A percentile compares a stretch with the other conserved stretches of the same genome.
phyloP scores from a whole-genome alignment of 2,113 vertebrate genomes.

The Osmerus eperlanus region DNA sequence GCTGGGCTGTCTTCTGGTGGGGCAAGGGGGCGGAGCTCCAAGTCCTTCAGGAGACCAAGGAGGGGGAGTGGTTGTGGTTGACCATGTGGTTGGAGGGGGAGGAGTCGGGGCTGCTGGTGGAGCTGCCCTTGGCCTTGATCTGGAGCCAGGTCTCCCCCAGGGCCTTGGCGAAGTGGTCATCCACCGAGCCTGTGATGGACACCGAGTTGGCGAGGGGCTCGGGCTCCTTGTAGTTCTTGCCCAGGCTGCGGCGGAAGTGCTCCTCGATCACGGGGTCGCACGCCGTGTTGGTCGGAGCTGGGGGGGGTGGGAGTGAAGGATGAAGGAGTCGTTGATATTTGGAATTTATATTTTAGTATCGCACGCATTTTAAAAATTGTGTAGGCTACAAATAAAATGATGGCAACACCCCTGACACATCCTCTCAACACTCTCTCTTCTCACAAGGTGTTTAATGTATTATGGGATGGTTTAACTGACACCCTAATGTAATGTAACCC shows the following conservation, averaged over 20 bases:
- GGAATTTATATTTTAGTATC: no score
- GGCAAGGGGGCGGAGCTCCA: constrained; percentile 2
- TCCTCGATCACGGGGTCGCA: constrained; percentile 97
- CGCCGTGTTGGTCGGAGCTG: constrained; percentile 71
- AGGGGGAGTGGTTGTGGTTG: constrained; percentile 94
- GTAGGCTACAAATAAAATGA: no score
- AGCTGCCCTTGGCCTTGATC: constrained; percentile 91
- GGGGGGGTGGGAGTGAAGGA: no score
- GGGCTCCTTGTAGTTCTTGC: constrained; percentile 97
- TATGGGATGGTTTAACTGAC: no score
- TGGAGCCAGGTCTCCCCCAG: constrained; percentile 97
- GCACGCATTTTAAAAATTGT: no score
- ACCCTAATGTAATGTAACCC: no score
- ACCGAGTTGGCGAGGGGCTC: constrained; percentile 92
- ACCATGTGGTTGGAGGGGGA: constrained; percentile 90
- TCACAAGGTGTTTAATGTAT: no score
- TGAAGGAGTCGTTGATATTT: no score
- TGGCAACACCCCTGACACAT: no score
- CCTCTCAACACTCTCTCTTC: no score
- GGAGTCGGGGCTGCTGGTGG: constrained; percentile 80
- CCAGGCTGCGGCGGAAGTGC: constrained; percentile 96
- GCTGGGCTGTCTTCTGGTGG: no score
- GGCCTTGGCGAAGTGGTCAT: constrained; percentile 99
- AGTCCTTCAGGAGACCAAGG: constrained; percentile 86
- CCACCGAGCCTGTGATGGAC: constrained; percentile 96